Evolutionary conservation across 2,113 vertebrate species (phyloP).

Genomic region (Chauna torquata): DNA sequence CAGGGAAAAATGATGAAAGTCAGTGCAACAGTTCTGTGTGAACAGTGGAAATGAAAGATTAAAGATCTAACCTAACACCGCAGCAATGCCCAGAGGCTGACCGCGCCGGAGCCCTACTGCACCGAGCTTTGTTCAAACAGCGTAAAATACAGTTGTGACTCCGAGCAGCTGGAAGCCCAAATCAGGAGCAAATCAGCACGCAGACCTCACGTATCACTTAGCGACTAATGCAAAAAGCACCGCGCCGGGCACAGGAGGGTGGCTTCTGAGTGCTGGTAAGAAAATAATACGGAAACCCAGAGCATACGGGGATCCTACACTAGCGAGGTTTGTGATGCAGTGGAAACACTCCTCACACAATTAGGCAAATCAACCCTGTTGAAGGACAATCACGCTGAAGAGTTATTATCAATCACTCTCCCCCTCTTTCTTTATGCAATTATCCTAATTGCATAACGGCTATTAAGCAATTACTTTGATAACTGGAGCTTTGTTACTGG

Average conservation of each 20-base stretch:
- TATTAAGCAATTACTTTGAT: background rate
- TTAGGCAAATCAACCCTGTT: background rate
- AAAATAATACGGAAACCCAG: background rate
- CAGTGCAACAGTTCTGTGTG: background rate
- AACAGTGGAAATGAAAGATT: background rate
- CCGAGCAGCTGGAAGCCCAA: background rate
- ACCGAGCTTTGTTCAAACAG: background rate
- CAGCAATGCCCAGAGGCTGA: background rate
- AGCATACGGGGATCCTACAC: background rate
- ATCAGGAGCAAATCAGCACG: fast-evolving
- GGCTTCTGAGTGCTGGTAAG: fast-evolving
- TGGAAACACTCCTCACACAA: background rate
- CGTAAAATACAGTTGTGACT: fast-evolving
- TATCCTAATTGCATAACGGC: background rate
- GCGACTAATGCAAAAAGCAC: background rate
- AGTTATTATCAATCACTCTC: background rate
- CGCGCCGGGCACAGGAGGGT: fast-evolving
- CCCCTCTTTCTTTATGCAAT: background rate
- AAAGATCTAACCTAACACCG: background rate
- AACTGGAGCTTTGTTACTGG: background rate
- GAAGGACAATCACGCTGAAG: background rate
- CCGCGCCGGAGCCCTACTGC: background rate
- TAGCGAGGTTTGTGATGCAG: background rate
- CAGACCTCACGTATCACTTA: fast-evolving
- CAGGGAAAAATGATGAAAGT: background rate